phyloP scores from a whole-genome alignment of 2,797 vertebrate genomes.

The Caiman crocodilus region DNA sequence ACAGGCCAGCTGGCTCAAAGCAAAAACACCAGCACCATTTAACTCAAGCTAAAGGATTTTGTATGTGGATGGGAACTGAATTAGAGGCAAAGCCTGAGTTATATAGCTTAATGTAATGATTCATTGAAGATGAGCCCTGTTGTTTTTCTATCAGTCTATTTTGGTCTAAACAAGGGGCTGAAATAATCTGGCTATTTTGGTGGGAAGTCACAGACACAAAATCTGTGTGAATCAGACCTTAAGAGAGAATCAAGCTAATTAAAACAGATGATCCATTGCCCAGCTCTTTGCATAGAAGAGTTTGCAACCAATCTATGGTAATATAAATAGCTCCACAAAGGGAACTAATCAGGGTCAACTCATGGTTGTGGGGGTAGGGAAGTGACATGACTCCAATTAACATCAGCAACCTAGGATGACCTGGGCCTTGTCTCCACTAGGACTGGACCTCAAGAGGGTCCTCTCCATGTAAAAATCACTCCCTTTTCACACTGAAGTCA shows the following conservation, averaged over 20 bases:
- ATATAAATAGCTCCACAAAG: background rate
- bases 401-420: rapidly evolving
- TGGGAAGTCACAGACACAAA: background rate
- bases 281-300: background rate
- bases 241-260: background rate
- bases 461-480: background rate
- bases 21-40: no score
- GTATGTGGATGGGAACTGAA: no score
- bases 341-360: background rate
- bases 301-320: background rate
- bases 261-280: background rate
- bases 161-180: background rate
- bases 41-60: no score
- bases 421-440: background rate
- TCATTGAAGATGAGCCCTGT: no score
- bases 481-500: background rate
- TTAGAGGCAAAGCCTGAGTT: no score
- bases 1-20: no score
- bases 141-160: background rate
- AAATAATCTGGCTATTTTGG: background rate
- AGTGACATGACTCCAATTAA: rapidly evolving
- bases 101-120: no score
- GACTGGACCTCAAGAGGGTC: background rate
- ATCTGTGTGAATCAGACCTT: background rate
- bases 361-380: rapidly evolving